Evolutionary conservation across 53 echinoderm and acorn worm species (phyloP).

Genomic region (Stichopus horrens): DNA sequence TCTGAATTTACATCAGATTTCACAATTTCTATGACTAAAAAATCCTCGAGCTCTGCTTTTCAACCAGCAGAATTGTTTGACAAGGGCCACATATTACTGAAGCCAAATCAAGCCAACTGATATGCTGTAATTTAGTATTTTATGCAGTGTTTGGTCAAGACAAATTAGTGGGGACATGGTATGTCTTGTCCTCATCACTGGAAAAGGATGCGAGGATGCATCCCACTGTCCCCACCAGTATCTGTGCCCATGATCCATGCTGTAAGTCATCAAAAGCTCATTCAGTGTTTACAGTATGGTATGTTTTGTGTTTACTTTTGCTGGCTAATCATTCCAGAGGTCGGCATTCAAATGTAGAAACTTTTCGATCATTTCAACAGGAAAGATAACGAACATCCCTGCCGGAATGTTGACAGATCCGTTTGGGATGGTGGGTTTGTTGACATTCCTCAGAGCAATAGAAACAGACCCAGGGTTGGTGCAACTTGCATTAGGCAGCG

Average conservation of each 20-base stretch:
- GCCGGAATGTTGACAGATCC: conserved; percentile 95
- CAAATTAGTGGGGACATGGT: no score
- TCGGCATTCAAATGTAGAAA: not conserved
- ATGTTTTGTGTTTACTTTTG: no score
- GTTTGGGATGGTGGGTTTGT: conserved; percentile 93
- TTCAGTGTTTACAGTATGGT: not conserved
- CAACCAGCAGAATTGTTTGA: no score
- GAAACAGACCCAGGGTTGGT: conserved; percentile 94
- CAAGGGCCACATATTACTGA: no score
- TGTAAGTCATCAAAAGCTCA: not conserved
- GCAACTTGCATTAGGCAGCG: conserved; percentile 90
- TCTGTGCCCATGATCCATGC: not conserved
- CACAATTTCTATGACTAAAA: no score
- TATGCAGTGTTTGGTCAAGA: no score
- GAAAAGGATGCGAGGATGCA: not conserved
- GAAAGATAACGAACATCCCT: conserved; percentile 95
- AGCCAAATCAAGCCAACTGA: no score
- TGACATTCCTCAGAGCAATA: conserved; percentile 92
- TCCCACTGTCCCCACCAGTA: not conserved
- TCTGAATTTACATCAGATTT: no score
- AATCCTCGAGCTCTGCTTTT: no score
- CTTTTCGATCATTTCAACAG: conserved; percentile 39
- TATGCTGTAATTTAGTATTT: no score
- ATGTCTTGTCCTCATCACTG: no score
- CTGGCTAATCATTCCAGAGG: not conserved